Conservation (phyloP, 2,113 vertebrate species). For the Athene noctua region DNA sequence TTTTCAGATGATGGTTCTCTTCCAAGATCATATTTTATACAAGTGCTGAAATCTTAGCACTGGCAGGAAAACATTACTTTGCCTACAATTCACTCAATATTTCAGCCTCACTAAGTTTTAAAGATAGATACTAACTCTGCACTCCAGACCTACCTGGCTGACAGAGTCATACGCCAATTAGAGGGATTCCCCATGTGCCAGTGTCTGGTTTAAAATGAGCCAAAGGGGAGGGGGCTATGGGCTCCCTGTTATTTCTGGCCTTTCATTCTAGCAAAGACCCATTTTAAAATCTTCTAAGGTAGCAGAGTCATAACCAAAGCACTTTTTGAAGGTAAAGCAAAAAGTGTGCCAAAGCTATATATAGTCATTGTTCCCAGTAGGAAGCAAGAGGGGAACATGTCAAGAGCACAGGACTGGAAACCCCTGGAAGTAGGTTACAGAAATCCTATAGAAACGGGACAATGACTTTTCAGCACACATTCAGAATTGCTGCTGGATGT, state of each 20-base stretch:
- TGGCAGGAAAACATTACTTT: neutral
- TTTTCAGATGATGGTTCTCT: neutral
- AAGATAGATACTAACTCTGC: neutral
- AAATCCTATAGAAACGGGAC: slow-evolving; percentile 23
- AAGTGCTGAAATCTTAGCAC: neutral
- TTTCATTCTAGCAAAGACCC: neutral
- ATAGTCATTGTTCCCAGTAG: neutral
- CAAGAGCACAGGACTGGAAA: slow-evolving; percentile 35
- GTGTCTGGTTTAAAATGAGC: neutral
- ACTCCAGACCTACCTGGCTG: neutral
- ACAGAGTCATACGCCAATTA: neutral
- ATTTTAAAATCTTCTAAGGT: neutral
- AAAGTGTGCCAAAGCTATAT: slow-evolving; percentile 29
- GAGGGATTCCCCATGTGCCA: neutral
- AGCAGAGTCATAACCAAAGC: neutral
- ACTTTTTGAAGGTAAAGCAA: slow-evolving; percentile 3
- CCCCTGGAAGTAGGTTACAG: slow-evolving; percentile 30
- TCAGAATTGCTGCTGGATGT: neutral
- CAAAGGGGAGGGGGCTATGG: neutral
- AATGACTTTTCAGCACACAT: neutral
- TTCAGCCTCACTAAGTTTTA: neutral
- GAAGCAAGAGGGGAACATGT: neutral
- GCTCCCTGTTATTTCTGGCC: neutral
- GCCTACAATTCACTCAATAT: neutral
- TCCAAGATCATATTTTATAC: neutral